Percentiles rank a stretch among this genome's conserved stretches.
Conservation (phyloP, 2,113 vertebrate species). For the Caracal caracal region DNA sequence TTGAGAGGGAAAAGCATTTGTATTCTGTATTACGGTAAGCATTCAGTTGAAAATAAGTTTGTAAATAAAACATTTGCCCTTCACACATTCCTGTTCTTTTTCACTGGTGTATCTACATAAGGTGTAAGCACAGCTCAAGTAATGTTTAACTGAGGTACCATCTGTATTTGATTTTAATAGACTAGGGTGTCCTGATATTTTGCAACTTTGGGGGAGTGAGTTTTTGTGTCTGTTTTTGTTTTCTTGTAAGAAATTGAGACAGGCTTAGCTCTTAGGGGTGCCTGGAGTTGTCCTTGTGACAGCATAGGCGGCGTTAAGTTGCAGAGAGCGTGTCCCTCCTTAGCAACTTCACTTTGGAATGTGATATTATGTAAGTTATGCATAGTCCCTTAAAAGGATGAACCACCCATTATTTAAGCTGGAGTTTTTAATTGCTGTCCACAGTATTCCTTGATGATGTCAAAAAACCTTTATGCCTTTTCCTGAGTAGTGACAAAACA, state of each 20-base stretch:
- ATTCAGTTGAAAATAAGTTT: slow-evolving; percentile 35
- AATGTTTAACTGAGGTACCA: neutral
- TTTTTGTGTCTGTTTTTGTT: neutral
- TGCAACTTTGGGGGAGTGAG: neutral
- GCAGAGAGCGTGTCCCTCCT: neutral
- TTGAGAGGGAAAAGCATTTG: neutral
- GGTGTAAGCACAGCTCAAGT: neutral
- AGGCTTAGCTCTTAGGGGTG: neutral
- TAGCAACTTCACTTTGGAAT: slow-evolving; percentile 29
- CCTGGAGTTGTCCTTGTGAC: neutral
- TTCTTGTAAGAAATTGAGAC: neutral
- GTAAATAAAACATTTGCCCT: slow-evolving; percentile 52
- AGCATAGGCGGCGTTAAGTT: neutral
- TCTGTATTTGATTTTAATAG: slow-evolving; percentile 23
- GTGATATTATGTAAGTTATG: neutral
- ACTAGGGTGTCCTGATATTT: slow-evolving; percentile 7
- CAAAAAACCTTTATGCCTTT: neutral
- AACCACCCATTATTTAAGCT: slow-evolving; percentile 37
- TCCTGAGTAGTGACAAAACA: slow-evolving; percentile 14
- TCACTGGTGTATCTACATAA: neutral
- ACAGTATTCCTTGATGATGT: slow-evolving; percentile 23
- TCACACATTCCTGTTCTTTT: slow-evolving; percentile 36
- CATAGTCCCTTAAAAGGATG: slow-evolving; percentile 16
- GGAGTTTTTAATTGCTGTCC: neutral
- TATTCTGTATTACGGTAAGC: slow-evolving; percentile 14